Evolutionary conservation across 1,140 invertebrate genomes (phyloP).

Genomic region (Calephelis nemesis): DNA sequence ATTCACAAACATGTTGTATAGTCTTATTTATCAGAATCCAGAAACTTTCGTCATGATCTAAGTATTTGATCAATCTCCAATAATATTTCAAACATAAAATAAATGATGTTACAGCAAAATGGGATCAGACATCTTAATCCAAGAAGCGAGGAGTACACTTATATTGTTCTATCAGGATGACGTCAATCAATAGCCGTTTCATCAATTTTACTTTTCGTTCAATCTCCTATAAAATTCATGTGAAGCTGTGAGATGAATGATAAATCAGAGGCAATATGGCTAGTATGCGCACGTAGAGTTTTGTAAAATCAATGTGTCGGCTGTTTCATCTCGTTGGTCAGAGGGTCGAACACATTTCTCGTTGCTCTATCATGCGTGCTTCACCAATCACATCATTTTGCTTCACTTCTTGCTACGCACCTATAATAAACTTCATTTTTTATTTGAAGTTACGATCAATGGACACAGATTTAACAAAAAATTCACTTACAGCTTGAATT

Average conservation of each 20-base stretch:
- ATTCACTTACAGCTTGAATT: too few species aligned
- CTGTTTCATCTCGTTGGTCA: too few species aligned
- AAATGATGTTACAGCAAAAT: not conserved
- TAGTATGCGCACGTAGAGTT: not conserved
- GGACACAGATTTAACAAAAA: too few species aligned
- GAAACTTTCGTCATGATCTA: too few species aligned
- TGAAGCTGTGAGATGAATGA: conserved; percentile 71
- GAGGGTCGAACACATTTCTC: too few species aligned
- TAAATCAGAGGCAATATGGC: conserved; percentile 54
- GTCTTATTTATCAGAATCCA: too few species aligned
- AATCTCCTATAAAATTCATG: conserved; percentile 78
- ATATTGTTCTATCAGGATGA: conserved; percentile 52
- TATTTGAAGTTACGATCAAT: too few species aligned
- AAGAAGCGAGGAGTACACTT: conserved; percentile 31
- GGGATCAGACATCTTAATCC: conserved; percentile 13
- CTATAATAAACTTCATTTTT: too few species aligned
- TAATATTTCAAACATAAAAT: conserved; percentile 2
- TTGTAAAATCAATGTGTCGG: not conserved
- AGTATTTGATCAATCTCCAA: not conserved
- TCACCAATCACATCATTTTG: too few species aligned
- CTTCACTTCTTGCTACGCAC: too few species aligned
- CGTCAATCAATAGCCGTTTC: conserved; percentile 65
- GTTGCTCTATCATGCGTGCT: too few species aligned
- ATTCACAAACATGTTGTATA: too few species aligned
- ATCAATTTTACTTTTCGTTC: conserved; percentile 76